These are phyloP conservation scores for Tribolium freemani DNA, from an alignment of 2,888 invertebrate species.

Conservation along the genomic window DNA sequence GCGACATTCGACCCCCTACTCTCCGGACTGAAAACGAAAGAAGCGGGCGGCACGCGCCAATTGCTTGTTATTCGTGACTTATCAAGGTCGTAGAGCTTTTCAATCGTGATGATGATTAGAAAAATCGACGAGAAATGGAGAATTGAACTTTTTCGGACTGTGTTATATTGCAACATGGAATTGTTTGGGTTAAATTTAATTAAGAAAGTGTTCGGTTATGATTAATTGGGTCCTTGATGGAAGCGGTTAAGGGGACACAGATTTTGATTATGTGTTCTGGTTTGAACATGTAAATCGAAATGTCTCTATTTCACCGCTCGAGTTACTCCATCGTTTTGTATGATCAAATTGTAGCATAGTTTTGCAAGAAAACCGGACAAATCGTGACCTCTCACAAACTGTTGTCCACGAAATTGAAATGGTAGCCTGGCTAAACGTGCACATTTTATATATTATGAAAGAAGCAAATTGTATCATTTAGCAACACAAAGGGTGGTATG, in stretches of 20 bases:
- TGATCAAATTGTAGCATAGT: constrained; percentile 29
- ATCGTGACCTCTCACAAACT: constrained; percentile 42
- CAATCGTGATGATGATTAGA: neutral
- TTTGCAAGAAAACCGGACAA: constrained; percentile 36
- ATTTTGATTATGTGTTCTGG: no score
- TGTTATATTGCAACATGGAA: neutral
- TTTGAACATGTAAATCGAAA: neutral
- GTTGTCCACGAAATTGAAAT: constrained; percentile 41
- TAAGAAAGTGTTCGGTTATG: neutral
- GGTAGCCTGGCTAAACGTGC: constrained; percentile 29
- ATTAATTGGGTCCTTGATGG: constrained; percentile 10
- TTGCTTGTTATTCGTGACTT: constrained; percentile 24
- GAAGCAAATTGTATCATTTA: constrained; percentile 6
- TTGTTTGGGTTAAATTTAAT: constrained; percentile 9
- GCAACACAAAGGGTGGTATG: neutral
- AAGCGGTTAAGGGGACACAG: neutral
- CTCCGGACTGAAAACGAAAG: constrained; percentile 15
- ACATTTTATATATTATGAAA: constrained; percentile 28
- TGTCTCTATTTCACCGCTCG: constrained; percentile 10
- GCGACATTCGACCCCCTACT: constrained; percentile 18
- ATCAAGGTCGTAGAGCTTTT: constrained; percentile 29
- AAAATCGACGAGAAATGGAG: neutral
- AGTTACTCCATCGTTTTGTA: constrained; percentile 6
- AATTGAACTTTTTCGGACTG: neutral
- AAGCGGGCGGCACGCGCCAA: constrained; percentile 38